Base-by-base conservation (phyloP, 2,113 vertebrate species). In the Polyodon spathula region DNA sequence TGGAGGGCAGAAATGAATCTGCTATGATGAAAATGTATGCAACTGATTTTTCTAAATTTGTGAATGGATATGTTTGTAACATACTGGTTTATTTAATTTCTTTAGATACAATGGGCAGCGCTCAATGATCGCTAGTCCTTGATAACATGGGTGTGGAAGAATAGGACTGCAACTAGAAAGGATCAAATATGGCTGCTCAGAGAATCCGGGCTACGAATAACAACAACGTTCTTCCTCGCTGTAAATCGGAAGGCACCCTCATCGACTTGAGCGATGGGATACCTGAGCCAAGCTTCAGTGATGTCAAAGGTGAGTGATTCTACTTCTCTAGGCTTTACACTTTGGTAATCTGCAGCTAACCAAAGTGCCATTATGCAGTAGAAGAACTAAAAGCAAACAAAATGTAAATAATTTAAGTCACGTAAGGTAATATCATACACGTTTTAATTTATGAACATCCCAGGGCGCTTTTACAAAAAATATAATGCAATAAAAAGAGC, bases 191-290 rank as follows among this genome's bases (percentile, higher is more conserved):
- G 95, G 95, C 95, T 0, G 95, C 95, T 1, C 93, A 97, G 78
- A 84, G 94, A 62, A 98, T 98, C 78, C 88, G 93, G 52, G 81
- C 93, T 0, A 83, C 90, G 55, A 91, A 88, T 73, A 93, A 87
- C 78, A 85, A 85, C 14, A 75, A 74, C 0, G 88, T 80, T 8
- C 89, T 98, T 15, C 93, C 94, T 0, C 92, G 95, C 9, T 98
- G 95, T 89, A 89, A 79, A 76, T 98, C 95, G 0, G 95, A 98
- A 77, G 95, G 95, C 16, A 90, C 94, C 0, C 86, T 98, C 48
- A 93, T 98, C 4, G 95, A 98, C 67, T 81, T 95, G 60, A 72
- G 82, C 0, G 90, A 93, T 1, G 86, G 84, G 16, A 83, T 91
- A 3, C 75, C 90, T 0, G 93, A 97, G 55, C 78, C 84, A 57